phyloP scores from a whole-genome alignment of 2,888 invertebrate species.

The Helobdella robusta region DNA sequence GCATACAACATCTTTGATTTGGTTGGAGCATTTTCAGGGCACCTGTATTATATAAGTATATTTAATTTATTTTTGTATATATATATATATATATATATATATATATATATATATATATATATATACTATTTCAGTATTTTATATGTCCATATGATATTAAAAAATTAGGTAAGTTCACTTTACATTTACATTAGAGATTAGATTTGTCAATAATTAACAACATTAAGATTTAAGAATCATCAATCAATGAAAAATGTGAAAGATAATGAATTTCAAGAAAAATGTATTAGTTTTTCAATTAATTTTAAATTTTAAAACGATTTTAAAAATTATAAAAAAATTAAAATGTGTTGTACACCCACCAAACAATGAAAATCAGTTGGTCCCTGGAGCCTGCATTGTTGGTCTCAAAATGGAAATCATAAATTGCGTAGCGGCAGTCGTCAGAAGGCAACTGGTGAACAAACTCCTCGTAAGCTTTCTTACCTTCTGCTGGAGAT shows the following conservation, averaged over 20 bases:
- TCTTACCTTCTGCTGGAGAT: slow-evolving; percentile 8
- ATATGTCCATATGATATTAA: no score
- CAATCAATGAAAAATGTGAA: no score
- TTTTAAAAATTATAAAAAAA: not conserved
- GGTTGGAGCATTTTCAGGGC: slow-evolving; percentile 27
- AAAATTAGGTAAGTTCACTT: no score
- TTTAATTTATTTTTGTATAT: no score
- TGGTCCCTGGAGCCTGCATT: slow-evolving; percentile 26
- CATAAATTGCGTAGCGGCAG: slow-evolving; percentile 31
- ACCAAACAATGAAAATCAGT: slow-evolving; percentile 31
- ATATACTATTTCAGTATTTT: no score
- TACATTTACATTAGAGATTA: no score
- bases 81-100: no score
- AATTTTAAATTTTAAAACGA: not conserved
- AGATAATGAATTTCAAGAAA: not conserved
- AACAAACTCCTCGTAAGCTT: slow-evolving; percentile 27
- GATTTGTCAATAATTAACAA: no score
- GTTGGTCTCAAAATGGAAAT: slow-evolving; percentile 28
- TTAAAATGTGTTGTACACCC: slow-evolving; percentile 2
- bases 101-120: no score
- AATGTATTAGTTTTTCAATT: not conserved
- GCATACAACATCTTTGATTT: slow-evolving; percentile 30
- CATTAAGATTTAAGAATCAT: no score
- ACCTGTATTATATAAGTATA: slow-evolving; percentile 23
- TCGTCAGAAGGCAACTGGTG: slow-evolving; percentile 26